Evolutionary conservation across 1,140 invertebrate species (phyloP).

Genomic region (Pogonus chalceus): DNA sequence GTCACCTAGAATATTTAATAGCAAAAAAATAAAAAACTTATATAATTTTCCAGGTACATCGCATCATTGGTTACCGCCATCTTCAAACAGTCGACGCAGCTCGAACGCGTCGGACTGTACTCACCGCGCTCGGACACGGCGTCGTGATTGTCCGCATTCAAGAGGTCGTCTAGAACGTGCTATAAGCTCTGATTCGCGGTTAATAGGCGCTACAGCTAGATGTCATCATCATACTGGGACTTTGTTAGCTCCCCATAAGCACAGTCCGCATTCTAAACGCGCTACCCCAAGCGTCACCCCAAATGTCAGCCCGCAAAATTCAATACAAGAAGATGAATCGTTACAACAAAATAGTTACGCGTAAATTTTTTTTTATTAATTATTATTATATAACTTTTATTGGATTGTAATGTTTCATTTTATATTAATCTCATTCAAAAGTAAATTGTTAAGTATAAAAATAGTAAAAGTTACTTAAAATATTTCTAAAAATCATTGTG

Average conservation of each 20-base stretch:
- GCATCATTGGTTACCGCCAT: constrained; percentile 3
- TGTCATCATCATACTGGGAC: constrained; percentile 21
- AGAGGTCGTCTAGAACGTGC: constrained; percentile 28
- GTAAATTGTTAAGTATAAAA: no score
- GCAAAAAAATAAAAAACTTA: constrained; percentile 10
- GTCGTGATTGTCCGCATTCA: constrained; percentile 21
- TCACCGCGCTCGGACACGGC: constrained; percentile 23
- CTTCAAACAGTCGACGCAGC: constrained; percentile 23
- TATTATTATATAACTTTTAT: no score
- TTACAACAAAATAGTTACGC: not conserved
- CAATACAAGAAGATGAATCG: not conserved
- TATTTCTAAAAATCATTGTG: no score
- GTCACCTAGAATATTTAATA: constrained; percentile 8
- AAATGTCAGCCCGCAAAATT: not conserved
- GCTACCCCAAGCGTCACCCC: no score
- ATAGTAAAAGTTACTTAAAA: no score
- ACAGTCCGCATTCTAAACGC: not conserved
- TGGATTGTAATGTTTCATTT: no score
- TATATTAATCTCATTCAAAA: no score
- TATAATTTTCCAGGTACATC: constrained; percentile 11
- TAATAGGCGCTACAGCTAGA: constrained; percentile 27
- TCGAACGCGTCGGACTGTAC: constrained; percentile 34
- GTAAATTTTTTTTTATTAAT: no score
- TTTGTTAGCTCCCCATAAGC: not conserved
- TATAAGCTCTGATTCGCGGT: constrained; percentile 31